phyloP scores from a whole-genome alignment of 2,888 invertebrate species.

The Metellina segmentata region DNA sequence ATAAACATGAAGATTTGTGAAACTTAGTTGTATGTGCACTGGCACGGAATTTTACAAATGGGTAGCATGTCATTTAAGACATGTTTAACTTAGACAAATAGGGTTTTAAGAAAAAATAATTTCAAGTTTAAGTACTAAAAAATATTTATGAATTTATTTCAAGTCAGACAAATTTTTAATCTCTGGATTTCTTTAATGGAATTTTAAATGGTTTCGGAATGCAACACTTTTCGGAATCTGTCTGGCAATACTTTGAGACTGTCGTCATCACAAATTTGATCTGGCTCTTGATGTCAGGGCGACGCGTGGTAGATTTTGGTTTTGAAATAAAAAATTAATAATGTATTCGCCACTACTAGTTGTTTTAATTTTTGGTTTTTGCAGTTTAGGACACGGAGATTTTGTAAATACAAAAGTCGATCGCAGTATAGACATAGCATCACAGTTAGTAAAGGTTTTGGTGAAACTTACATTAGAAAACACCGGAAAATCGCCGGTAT shows the following conservation, averaged over 20 bases:
- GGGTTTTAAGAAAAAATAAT: neutral
- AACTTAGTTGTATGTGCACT: constrained; percentile 8
- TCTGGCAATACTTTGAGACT: constrained; percentile 22
- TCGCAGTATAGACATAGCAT: constrained; percentile 91
- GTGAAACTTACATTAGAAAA: constrained; percentile 92
- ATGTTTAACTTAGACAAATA: neutral
- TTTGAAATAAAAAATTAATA: constrained; percentile 33
- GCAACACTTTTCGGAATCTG: neutral
- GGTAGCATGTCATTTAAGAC: neutral
- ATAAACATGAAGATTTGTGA: neutral
- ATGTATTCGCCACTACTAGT: constrained; percentile 54
- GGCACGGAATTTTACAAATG: neutral
- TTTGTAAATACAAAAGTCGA: constrained; percentile 87
- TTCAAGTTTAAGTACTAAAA: neutral
- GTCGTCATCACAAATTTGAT: constrained; percentile 71
- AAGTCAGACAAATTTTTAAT: no score
- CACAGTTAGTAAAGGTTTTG: constrained; percentile 92
- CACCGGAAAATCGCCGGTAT: constrained; percentile 87
- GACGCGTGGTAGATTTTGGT: constrained; percentile 64
- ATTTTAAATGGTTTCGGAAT: neutral
- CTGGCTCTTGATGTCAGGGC: constrained; percentile 53
- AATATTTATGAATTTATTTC: neutral
- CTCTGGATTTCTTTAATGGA: no score
- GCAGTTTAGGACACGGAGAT: constrained; percentile 29
- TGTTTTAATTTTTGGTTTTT: constrained; percentile 40